phyloP scores from a whole-genome alignment of 2,797 vertebrate species.

The Lutjanus campechanus region DNA sequence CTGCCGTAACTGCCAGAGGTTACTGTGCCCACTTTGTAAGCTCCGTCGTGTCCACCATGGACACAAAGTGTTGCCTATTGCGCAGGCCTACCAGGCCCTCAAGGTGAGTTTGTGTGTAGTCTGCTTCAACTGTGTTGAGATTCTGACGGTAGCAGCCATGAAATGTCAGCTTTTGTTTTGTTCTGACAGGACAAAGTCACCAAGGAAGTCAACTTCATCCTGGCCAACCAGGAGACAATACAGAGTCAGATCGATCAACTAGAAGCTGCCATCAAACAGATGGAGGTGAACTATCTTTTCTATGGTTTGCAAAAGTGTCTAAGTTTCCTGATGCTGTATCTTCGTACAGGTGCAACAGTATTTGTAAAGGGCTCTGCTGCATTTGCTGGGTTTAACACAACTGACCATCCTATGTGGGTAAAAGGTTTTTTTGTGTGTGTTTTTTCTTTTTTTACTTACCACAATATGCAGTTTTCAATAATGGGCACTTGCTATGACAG shows the following conservation, averaged over 20 bases:
- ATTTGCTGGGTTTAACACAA: neutral
- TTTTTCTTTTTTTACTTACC: no score
- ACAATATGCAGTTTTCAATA: no score
- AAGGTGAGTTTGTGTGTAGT: conserved; percentile 84
- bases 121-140: neutral
- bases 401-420: neutral
- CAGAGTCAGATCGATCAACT: conserved; percentile 94
- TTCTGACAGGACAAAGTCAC: conserved; percentile 92
- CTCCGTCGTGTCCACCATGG: conserved; percentile 92
- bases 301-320: neutral
- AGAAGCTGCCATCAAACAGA: conserved; percentile 92
- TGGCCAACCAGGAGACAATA: conserved; percentile 94
- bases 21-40: conserved; percentile 94
- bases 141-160: neutral
- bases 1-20: conserved; percentile 93
- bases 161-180: conserved; percentile 31
- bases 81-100: conserved; percentile 94
- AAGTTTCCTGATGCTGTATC: neutral
- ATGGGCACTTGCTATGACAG: no score
- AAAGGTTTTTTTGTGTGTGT: no score
- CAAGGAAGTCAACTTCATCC: conserved; percentile 92
- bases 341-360: neutral
- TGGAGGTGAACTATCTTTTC: conserved; percentile 86
- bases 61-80: conserved; percentile 94
- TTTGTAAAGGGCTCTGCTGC: neutral